Conservation (phyloP, 2,888 invertebrate genomes). For the Tribolium freemani region DNA sequence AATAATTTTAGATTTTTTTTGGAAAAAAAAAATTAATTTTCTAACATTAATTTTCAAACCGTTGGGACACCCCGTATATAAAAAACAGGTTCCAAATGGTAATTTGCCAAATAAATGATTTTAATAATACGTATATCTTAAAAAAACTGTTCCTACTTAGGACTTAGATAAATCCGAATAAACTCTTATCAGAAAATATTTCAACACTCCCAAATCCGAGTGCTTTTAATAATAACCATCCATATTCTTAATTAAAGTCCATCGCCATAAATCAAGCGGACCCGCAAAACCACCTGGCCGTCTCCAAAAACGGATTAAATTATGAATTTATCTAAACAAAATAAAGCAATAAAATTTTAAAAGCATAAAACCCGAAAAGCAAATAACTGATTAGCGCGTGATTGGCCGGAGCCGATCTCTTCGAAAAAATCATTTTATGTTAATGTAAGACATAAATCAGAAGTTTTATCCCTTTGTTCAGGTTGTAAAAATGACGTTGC, state of each 20-base stretch:
- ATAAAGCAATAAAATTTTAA: conserved; percentile 43
- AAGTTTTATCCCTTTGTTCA: conserved; percentile 39
- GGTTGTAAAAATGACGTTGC: conserved; percentile 42
- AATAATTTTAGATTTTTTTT: no score
- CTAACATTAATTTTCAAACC: no score
- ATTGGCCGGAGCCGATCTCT: conserved; percentile 26
- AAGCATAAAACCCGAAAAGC: conserved; percentile 43
- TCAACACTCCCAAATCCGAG: no score
- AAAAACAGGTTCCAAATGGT: no score
- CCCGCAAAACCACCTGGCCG: conserved; percentile 1
- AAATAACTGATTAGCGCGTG: conserved; percentile 43
- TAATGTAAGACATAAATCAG: conserved; percentile 47
- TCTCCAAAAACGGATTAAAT: conserved; percentile 32
- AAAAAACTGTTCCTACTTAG: no score
- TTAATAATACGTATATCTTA: no score
- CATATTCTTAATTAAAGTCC: neutral
- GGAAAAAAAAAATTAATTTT: no score
- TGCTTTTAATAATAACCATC: no score
- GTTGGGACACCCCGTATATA: no score
- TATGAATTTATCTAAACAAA: conserved; percentile 43
- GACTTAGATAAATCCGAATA: no score
- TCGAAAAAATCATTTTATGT: conserved; percentile 46
- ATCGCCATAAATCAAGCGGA: neutral
- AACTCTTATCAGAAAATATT: no score
- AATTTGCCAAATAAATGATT: no score